A percentile compares a stretch with the other conserved stretches of the same genome.
Evolutionary conservation across 2,113 vertebrate genomes (phyloP).

Genomic region (Eolophus roseicapilla): DNA sequence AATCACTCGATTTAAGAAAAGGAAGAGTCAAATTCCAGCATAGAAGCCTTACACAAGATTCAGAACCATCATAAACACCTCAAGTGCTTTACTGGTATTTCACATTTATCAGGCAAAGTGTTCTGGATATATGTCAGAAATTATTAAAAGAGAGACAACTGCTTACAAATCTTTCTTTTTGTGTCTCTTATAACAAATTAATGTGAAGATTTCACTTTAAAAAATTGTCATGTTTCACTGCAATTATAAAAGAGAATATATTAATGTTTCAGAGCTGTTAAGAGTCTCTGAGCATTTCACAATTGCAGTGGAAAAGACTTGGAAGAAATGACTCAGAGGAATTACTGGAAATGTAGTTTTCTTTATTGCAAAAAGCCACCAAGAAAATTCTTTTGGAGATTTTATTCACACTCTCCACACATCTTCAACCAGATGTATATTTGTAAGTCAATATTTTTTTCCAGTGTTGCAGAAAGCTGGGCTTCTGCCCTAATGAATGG

Average conservation of each 20-base stretch:
- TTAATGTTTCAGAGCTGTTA: conserved; percentile 19
- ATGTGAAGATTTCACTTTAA: conserved; percentile 11
- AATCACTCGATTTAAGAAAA: conserved; percentile 10
- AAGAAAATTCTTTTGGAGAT: neutral
- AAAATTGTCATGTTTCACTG: neutral
- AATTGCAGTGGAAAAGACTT: neutral
- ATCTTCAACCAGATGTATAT: neutral
- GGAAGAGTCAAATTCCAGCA: conserved; percentile 13
- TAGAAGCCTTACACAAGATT: conserved; percentile 18
- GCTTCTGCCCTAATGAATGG: neutral
- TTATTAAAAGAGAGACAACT: conserved; percentile 13
- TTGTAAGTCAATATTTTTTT: neutral
- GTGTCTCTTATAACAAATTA: conserved; percentile 31
- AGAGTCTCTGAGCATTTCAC: conserved; percentile 1
- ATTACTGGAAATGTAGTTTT: neutral
- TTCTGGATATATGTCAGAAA: conserved; percentile 19
- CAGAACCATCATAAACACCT: conserved; percentile 23
- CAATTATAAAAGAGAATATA: conserved; percentile 19
- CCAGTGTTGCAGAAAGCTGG: neutral
- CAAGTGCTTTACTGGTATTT: neutral
- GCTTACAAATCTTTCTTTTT: conserved; percentile 44
- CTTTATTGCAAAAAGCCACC: neutral
- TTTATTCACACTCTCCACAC: neutral
- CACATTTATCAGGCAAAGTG: conserved; percentile 1
- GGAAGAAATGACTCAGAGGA: neutral